Percentiles rank a stretch among this genome's conserved stretches.
phyloP scores from a whole-genome alignment of 2,113 vertebrate genomes.

The Chloroceryle aenea region DNA sequence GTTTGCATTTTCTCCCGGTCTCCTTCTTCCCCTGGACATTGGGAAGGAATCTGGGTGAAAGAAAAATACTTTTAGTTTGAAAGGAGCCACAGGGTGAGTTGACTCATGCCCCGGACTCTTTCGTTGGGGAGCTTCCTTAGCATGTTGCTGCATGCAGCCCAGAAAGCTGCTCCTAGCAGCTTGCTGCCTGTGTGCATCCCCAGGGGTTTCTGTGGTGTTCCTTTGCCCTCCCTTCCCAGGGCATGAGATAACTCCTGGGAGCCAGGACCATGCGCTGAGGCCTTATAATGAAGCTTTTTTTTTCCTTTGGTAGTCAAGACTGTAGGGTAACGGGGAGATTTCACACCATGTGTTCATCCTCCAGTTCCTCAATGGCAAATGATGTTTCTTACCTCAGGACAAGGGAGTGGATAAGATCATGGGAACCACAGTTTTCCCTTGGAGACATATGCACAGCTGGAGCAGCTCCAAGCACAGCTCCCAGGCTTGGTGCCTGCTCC shows the following conservation, averaged over 20 bases:
- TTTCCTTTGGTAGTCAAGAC: background rate
- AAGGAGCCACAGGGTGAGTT: background rate
- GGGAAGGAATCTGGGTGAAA: background rate
- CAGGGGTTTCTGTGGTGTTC: background rate
- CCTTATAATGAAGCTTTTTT: background rate
- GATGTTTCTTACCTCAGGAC: fast-evolving
- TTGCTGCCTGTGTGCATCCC: background rate
- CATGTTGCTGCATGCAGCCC: fast-evolving
- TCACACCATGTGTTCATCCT: background rate
- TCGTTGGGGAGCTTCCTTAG: background rate
- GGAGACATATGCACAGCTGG: background rate
- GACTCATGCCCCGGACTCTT: fast-evolving
- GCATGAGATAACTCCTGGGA: background rate
- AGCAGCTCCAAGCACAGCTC: background rate
- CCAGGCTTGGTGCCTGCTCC: background rate
- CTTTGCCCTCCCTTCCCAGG: background rate
- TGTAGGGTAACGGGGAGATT: background rate
- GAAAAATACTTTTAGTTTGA: background rate
- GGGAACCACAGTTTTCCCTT: background rate
- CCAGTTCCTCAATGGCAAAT: background rate
- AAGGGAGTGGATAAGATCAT: background rate
- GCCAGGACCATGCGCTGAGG: background rate
- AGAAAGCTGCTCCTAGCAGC: background rate
- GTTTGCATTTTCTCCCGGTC: background rate
- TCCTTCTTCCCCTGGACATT: background rate